These are phyloP conservation scores for Orbicella faveolata DNA, from an alignment of 64 coral and sea anemone genomes.

Conservation along the genomic window DNA sequence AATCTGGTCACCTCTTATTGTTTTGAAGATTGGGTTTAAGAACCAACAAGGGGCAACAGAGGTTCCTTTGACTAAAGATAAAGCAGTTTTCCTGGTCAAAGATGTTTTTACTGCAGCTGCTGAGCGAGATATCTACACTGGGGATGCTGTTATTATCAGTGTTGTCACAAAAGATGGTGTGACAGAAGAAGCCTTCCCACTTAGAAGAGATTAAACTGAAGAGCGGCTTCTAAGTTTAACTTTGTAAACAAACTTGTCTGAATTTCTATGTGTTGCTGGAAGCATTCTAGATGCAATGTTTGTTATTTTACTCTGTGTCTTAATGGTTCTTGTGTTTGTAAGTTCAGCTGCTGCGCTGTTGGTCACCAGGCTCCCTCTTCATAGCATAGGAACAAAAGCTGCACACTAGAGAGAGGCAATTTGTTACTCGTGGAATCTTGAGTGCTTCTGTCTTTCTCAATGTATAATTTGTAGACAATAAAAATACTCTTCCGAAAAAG, in stretches of 20 bases:
- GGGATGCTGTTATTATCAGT: slow-evolving; percentile 88
- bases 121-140: slow-evolving; percentile 98
- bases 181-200: slow-evolving; percentile 83
- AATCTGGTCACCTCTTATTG: neutral
- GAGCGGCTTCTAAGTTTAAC: neutral
- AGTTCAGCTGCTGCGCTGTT: neutral
- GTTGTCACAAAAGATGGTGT: slow-evolving; percentile 89
- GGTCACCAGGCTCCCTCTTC: neutral
- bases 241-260: neutral
- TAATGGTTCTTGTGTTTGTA: neutral
- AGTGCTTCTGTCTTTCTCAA: neutral
- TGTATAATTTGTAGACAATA: neutral
- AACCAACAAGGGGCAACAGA: slow-evolving; percentile 89
- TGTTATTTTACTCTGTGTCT: too few species aligned
- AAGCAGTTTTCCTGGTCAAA: slow-evolving; percentile 91
- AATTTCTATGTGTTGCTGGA: neutral
- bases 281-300: neutral
- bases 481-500: neutral
- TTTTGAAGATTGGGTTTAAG: slow-evolving; percentile 92
- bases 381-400: too few species aligned
- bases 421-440: neutral
- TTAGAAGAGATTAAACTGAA: slow-evolving; percentile 77
- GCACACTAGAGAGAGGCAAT: neutral
- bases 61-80: slow-evolving; percentile 75
- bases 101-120: slow-evolving; percentile 95